Percentiles rank a stretch among this genome's conserved stretches.
Conservation (phyloP, 2,113 vertebrate genomes). For the Podarcis raffonei region DNA sequence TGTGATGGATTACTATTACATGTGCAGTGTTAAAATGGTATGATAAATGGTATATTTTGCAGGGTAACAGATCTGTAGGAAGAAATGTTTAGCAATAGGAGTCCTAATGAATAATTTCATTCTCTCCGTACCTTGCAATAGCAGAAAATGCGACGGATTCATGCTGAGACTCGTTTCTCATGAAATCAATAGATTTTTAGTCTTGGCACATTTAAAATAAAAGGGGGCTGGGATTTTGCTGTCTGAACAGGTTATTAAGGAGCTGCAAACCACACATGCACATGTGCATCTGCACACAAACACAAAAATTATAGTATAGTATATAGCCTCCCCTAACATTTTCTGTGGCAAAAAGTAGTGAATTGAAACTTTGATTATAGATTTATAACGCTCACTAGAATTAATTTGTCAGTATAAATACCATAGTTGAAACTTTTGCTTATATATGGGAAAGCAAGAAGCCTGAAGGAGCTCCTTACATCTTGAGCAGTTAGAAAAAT, state of each 20-base stretch:
- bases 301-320: background rate
- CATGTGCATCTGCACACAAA: background rate
- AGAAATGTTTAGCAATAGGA: constrained; percentile 26
- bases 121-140: constrained; percentile 2
- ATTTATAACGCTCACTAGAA: background rate
- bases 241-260: constrained; percentile 16
- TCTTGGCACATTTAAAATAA: constrained; percentile 16
- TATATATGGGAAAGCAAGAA: background rate
- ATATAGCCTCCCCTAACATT: background rate
- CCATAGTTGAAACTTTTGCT: background rate
- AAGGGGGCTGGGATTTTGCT: background rate
- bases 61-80: constrained; percentile 16
- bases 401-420: background rate
- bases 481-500: background rate
- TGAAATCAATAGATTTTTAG: constrained; percentile 25
- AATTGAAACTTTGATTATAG: background rate
- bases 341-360: background rate
- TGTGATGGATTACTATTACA: constrained; percentile 16
- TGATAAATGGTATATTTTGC: constrained; percentile 22
- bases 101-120: constrained; percentile 28
- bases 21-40: constrained; percentile 16
- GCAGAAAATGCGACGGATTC: constrained; percentile 18
- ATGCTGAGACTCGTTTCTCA: constrained; percentile 15
- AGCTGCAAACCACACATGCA: background rate
- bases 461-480: no score